Conservation (phyloP, 2,113 vertebrate genomes). For the Erythrocercus mccallii region DNA sequence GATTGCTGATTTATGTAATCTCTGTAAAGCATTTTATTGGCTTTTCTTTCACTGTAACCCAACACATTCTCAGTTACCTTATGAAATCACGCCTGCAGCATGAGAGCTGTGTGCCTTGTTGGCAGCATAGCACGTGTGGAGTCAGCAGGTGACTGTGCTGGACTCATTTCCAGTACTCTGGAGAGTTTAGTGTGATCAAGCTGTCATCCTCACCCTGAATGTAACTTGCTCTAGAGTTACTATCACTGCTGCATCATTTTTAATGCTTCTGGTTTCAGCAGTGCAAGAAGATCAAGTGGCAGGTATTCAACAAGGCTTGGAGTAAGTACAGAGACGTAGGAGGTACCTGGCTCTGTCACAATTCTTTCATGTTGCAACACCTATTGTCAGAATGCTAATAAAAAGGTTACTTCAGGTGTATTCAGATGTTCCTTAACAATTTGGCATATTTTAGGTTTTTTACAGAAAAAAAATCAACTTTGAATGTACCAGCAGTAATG, state of each 20-base stretch:
- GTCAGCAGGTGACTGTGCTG: background rate
- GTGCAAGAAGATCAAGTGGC: background rate
- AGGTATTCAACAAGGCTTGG: background rate
- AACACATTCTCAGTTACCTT: background rate
- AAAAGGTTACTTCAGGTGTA: background rate
- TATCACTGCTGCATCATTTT: background rate
- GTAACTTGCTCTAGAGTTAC: background rate
- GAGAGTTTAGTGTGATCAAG: background rate
- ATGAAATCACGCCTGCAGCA: background rate
- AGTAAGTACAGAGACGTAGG: background rate
- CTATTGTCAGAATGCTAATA: background rate
- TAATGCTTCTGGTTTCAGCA: background rate
- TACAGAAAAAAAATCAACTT: background rate
- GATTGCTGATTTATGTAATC: background rate
- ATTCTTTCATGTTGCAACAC: background rate
- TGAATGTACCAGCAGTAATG: background rate
- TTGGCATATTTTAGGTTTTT: rapidly evolving
- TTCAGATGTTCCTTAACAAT: background rate
- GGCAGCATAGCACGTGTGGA: no score
- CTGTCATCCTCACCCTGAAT: background rate
- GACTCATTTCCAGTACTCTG: background rate
- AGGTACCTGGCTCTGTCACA: background rate
- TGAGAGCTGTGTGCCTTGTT: rapidly evolving
- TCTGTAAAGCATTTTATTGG: background rate
- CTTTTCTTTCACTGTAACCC: background rate